Base-by-base conservation (phyloP, 2,113 vertebrate species). In the Argyrosomus japonicus region DNA sequence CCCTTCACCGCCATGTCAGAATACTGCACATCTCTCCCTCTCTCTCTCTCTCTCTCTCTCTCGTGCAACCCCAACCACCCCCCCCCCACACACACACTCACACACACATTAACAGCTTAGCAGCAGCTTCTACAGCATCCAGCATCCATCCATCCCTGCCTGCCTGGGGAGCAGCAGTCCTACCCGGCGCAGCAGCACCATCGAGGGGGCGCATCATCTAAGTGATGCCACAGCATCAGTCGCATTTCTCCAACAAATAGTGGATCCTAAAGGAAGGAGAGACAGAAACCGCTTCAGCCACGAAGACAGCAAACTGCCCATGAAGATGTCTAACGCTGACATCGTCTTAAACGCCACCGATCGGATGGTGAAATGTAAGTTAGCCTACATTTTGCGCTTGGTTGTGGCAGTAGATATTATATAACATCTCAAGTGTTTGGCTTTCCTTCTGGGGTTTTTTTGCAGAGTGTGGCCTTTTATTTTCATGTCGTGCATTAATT, bases 261-360 rank as follows among this genome's bases (percentile, higher is more conserved):
- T 81, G 58, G 54, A 87, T 69, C 85, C 74, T 7, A 3, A 54
- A 82, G 67, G 71, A 65, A 65, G 68, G 57, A 60, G 51, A 87
- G 64, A 70, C 47, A 87, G 75, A 73, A 79, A 51, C 56, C 63
- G 81, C 86, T 89, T 93, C 92, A 91, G 91, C 91, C 89, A 92
- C 83, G 93, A 93, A 87, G 91, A 94, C 91, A 81, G 89, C 91
- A 88, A 40, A 89, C 95, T 93, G 94, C 91, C 86, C 94, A 96
- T 96, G 96, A 96, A 96, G 96, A 96, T 96, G 96, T 96, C 96
- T 91, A 96, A 96, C 96, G 93, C 90, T 88, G 96, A 96, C 95
- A 95, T 95, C 93, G 95, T 94, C 93, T 92, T 95, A 89, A 95
- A 95, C 92, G 91, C 95, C 93, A 84, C 95, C 88, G 96, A 96